Evolutionary conservation across 2,888 invertebrate species (phyloP), one percentile per base, ranked within the genome.

Genomic region (Diaphora mendica): DNA sequence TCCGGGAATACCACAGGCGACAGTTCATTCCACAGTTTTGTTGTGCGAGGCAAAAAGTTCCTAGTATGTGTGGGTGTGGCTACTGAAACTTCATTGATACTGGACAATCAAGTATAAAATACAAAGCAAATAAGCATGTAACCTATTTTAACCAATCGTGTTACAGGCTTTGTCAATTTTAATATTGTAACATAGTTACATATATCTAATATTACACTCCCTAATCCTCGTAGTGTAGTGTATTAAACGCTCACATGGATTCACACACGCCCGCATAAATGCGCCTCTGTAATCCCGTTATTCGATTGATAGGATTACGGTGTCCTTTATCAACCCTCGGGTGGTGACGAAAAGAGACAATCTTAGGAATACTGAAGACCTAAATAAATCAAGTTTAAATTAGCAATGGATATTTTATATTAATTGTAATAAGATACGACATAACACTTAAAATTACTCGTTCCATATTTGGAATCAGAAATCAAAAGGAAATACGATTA

Each of bases 221-320:
- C 17, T 62, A 62, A 62, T 62, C 62, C 30, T 26, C 26, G 30
- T 30, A 17, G 30, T 30, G 30, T 67, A 48, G 48, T 48, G 30
- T 48, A 48, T 67, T 48, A 48, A 48, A 67, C 70, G 68, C 79
- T 80, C 76, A 77, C 70, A 69, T 76, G 79, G 82, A 86, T 85
- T 87, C 79, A 77, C 81, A 78, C 84, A 85, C 84, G 76, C 89
- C 87, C 89, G 87, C 87, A 90, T 90, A 88, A 90, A 91, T 88
- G 86, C 84, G 84, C 82, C 84, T 83, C 79, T 80, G 87, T 90
- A 89, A 92, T 91, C 91, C 90, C 88, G 88, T 89, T 89, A 93
- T 91, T 89, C 89, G 91, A 91, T 91, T 91, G 90, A 92, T 92
- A 90, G 92, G 92, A 93, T 93, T 93, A 93, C 89, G 87, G 83